phyloP scores from a whole-genome alignment of 2,888 invertebrate genomes.

The Drosophila kambysellisi region DNA sequence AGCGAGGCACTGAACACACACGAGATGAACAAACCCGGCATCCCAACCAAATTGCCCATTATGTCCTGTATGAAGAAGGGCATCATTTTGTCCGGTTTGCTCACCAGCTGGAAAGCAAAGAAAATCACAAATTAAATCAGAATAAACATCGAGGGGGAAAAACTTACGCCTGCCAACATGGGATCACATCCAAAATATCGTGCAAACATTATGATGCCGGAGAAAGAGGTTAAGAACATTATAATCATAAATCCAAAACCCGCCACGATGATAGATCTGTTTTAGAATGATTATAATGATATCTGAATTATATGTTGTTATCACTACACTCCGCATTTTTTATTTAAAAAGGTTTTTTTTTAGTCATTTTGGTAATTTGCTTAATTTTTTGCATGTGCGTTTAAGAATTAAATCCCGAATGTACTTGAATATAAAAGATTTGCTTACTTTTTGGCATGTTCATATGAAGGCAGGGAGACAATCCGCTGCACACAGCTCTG shows the following conservation, averaged over 20 bases:
- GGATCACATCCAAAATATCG: constrained; percentile 88
- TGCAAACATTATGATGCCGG: constrained; percentile 87
- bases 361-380: too few species aligned
- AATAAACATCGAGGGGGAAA: accelerated
- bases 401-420: not conserved
- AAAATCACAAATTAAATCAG: not conserved
- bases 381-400: not conserved
- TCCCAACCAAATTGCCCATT: constrained; percentile 86
- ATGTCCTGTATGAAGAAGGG: constrained; percentile 87
- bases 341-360: too few species aligned
- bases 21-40: constrained; percentile 88
- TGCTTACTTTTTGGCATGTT: constrained; percentile 86
- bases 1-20: constrained; percentile 88
- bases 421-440: not conserved
- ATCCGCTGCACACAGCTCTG: constrained; percentile 91
- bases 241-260: constrained; percentile 87
- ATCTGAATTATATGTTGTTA: not conserved
- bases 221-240: constrained; percentile 87
- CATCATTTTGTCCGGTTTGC: constrained; percentile 86
- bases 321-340: not conserved
- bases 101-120: constrained; percentile 75
- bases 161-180: constrained; percentile 85
- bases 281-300: too few species aligned
- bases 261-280: constrained; percentile 86
- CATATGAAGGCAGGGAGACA: constrained; percentile 87